A percentile compares a stretch with the other conserved stretches of the same genome.
phyloP scores from a whole-genome alignment of 2,113 vertebrate species.

The Phoxinus phoxinus region DNA sequence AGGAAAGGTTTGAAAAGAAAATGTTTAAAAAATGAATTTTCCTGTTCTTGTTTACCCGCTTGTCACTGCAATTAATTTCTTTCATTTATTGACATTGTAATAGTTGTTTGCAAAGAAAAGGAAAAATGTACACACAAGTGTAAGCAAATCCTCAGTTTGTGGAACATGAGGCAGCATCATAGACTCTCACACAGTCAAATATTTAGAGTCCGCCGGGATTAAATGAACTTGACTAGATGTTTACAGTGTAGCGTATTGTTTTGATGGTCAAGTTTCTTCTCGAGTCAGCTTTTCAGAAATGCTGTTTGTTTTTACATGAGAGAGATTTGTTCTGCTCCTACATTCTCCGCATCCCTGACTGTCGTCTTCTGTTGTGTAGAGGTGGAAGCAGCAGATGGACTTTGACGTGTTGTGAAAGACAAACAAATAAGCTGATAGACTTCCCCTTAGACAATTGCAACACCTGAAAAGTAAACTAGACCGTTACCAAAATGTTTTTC shows the following conservation, averaged over 20 bases:
- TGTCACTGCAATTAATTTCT: neutral
- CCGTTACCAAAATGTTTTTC: neutral
- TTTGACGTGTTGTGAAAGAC: neutral
- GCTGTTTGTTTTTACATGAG: neutral
- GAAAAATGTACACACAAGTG: neutral
- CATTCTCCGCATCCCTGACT: neutral
- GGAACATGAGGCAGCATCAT: neutral
- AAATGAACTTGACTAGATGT: slow-evolving; percentile 1
- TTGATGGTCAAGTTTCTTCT: neutral
- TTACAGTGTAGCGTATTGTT: neutral
- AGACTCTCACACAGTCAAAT: neutral
- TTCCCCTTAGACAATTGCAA: neutral
- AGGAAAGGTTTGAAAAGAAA: neutral
- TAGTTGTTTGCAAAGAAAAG: neutral
- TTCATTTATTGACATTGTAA: neutral
- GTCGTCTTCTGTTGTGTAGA: neutral
- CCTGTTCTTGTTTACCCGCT: neutral
- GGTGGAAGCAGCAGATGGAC: neutral
- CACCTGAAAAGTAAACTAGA: neutral
- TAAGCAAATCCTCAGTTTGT: neutral
- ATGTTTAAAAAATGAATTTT: neutral
- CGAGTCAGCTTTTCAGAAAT: neutral
- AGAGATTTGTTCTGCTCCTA: neutral
- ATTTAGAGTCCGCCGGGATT: neutral
- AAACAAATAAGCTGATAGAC: neutral